Evolutionary conservation across 1,140 invertebrate genomes (phyloP).

Genomic region (Drosophila rufa): DNA sequence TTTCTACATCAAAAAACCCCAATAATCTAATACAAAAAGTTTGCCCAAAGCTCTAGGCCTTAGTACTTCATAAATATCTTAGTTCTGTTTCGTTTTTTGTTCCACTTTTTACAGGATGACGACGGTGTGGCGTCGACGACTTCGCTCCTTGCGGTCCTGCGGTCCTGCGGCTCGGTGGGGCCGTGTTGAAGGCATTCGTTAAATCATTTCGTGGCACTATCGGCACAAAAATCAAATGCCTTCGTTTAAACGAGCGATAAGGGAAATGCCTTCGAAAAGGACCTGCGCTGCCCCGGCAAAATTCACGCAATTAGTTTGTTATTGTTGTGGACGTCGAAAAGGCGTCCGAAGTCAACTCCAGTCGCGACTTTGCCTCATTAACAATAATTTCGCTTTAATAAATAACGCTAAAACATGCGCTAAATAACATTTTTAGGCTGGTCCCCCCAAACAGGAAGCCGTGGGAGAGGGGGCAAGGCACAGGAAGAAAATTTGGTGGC

Average conservation of each 20-base stretch:
- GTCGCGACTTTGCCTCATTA: slow-evolving; percentile 65
- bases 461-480: not conserved
- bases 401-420: slow-evolving; percentile 83
- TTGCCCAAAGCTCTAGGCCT: slow-evolving; percentile 42
- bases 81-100: slow-evolving; percentile 71
- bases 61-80: slow-evolving; percentile 81
- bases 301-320: slow-evolving; percentile 78
- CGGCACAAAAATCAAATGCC: slow-evolving; percentile 82
- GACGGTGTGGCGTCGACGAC: not conserved
- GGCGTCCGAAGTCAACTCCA: slow-evolving; percentile 65
- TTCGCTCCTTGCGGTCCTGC: not conserved
- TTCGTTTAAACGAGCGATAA: slow-evolving; percentile 83
- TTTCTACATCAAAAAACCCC: not conserved
- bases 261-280: slow-evolving; percentile 43
- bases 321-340: slow-evolving; percentile 74
- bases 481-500: not conserved
- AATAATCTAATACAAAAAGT: not conserved
- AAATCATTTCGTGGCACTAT: slow-evolving; percentile 80
- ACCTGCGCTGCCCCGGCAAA: slow-evolving; percentile 52
- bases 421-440: slow-evolving; percentile 79
- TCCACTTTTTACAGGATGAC: slow-evolving; percentile 58
- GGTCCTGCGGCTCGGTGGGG: slow-evolving; percentile 1
- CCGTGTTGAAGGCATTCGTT: slow-evolving; percentile 49
- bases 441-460: slow-evolving; percentile 14
- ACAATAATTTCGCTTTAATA: slow-evolving; percentile 83